Base-by-base conservation (phyloP, 2,113 vertebrate genomes). In the Myiozetetes cayanensis region DNA sequence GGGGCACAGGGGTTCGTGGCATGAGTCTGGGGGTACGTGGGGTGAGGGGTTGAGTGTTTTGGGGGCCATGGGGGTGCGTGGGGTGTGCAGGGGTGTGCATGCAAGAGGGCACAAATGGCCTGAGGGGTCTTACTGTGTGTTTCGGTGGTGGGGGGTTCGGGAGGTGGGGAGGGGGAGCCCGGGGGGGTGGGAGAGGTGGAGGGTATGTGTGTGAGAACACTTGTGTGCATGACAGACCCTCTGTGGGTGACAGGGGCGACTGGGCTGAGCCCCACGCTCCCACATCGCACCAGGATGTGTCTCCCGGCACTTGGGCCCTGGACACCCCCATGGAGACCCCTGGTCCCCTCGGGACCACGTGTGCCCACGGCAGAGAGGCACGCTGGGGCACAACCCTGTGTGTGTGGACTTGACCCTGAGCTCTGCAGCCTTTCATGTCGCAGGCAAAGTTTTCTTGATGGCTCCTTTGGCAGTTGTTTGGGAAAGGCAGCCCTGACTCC, bases 281-380 rank as follows among this genome's bases (percentile, higher is more conserved):
- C 14, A 1, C 33, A 0, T 18, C 2, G 0, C 61, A 27, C 11
- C 5, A 3, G 44, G 65, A 10, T 19, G 0, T 7, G 30, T 23
- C 75, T 41, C 49, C 55, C 7, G 68, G 14, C 19, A 4, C 25
- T 39, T 3, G 9, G 24, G 25, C 41, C 8, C 23, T 4, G 25
- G 10, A 9, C 20, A 2, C 5, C 25, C 22, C 53, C 12, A 3
- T 0, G 16, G 55, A 63, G 10, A 7, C 6, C 0, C 14, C 4
- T 3, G 44, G 6, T 17, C 23, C 43, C 37, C 8, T 3, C 1
- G 1, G 21, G 28, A 23, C 17, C 7, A 1, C 2, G 11, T 21
- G 68, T 12, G 46, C 13, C 62, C 62, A 5, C 1, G 53, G 55
- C 78, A 62, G n/a, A 76, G 46, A 53, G 39, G 20, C 46, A 61